Percentiles rank a stretch among this genome's conserved stretches.
phyloP scores from a whole-genome alignment of 2,113 vertebrate species.

The Stigmatopora argus region DNA sequence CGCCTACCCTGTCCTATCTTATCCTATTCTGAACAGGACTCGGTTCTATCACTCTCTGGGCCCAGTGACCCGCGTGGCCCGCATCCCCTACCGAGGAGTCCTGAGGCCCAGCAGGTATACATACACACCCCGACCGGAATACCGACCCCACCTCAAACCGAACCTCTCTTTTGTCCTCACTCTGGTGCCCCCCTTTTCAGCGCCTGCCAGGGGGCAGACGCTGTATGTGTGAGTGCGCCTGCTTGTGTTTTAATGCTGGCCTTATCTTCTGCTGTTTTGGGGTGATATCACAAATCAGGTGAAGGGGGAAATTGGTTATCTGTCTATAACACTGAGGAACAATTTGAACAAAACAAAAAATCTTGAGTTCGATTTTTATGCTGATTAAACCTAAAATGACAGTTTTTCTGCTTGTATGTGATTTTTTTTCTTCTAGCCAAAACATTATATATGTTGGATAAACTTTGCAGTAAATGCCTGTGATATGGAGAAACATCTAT shows the following conservation, averaged over 20 bases:
- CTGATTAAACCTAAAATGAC: too few species aligned
- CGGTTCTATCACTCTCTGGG: conserved; percentile 99
- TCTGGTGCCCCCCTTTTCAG: conserved; percentile 21
- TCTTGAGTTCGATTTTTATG: too few species aligned
- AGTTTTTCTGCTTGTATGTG: too few species aligned
- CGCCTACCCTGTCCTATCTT: conserved; percentile 58
- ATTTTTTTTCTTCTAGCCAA: too few species aligned
- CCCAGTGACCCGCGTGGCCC: conserved; percentile 92
- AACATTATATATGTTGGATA: too few species aligned
- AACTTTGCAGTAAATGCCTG: too few species aligned
- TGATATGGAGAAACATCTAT: too few species aligned
- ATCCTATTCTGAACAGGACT: conserved; percentile 95
- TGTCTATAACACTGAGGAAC: conserved; percentile 8
- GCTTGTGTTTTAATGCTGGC: conserved; percentile 3
- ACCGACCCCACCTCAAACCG: conserved; percentile 39
- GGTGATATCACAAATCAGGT: conserved; percentile 28
- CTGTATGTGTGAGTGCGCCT: conserved; percentile 36
- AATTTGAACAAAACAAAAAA: too few species aligned
- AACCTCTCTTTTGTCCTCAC: conserved; percentile 57
- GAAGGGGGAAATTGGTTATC: conserved; percentile 50
- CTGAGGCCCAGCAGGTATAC: conserved; percentile 96
- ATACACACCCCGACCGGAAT: conserved; percentile 67
- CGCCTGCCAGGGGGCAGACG: conserved; percentile 25
- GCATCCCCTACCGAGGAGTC: conserved; percentile 94
- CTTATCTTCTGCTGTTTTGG: background rate